Base-by-base conservation (phyloP, 1,140 invertebrate species). In the Drosophila parvula region DNA sequence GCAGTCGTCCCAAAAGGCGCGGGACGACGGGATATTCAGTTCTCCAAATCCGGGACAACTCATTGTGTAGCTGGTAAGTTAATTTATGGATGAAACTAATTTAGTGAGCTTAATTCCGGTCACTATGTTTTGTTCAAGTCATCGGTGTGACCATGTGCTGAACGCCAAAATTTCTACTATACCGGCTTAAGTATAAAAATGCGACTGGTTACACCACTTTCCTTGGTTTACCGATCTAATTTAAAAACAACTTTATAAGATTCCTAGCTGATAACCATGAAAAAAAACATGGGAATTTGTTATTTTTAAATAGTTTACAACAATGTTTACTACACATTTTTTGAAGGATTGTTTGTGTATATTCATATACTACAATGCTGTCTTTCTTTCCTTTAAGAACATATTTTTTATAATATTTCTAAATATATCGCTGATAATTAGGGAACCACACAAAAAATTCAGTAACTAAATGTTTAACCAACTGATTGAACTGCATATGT, bases 1-100 rank as follows among this genome's bases (percentile, higher is more conserved):
- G 36, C 91, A 91, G 22, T 90, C 90, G 60, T 91, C 90, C 90
- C 90, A 91, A 48, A 91, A 91, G 5, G 90, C 90, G 10, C 90
- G 73, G 8, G 90, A 91, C 8, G 90, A 91, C 0, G 90, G 90
- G 34, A 92, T 90, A 36, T 89, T 88, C 9, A 91, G 16, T 74
- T 91, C 90, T 27, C 90, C 90, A 71, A 91, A 91, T 30, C 83
- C 84, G 30, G 90, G 85, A 78, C 90, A 91, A 34, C 78, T 74
- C 90, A 91, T 90, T 7, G 36, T 57, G 32, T 32, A 8, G 8
- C 16, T 43, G 10, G 36, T 4, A 10, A 75, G 7, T 51, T 32
- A 74, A 75, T 58, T 51, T 50, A 40, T 32, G 28, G n/a, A 36
- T 1, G 11, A 57, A 51, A 36, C 16, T 51, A 34, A 32, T 36